These are phyloP conservation scores for Stenichneumon culpator DNA, from an alignment of 2,888 invertebrate genomes.

Conservation along the genomic window DNA sequence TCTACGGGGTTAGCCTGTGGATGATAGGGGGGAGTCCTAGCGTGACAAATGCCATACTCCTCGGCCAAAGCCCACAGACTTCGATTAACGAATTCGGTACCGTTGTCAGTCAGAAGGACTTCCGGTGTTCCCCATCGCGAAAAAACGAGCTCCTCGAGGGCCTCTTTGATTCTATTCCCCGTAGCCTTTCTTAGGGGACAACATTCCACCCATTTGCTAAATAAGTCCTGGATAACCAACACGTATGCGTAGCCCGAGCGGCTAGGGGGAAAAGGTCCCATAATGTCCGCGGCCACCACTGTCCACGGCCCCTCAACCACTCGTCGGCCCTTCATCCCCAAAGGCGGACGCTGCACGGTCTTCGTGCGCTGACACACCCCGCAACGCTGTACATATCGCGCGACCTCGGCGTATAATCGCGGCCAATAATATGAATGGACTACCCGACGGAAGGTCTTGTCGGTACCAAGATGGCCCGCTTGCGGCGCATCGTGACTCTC, in stretches of 20 bases:
- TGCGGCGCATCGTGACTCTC: conserved; percentile 57
- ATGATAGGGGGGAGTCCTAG: conserved; percentile 41
- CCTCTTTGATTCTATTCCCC: neutral
- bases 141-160: neutral
- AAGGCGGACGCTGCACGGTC: conserved; percentile 29
- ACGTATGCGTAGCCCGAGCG: neutral
- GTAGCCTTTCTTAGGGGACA: conserved; percentile 3
- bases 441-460: conserved; percentile 57
- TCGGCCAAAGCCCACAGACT: neutral
- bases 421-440: conserved; percentile 70
- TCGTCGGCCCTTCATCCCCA: conserved; percentile 64
- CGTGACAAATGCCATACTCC: conserved; percentile 24
- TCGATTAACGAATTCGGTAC: conserved; percentile 62
- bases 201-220: conserved; percentile 10
- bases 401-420: conserved; percentile 54
- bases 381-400: conserved; percentile 67
- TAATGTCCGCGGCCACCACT: conserved; percentile 65
- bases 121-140: conserved; percentile 26
- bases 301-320: conserved; percentile 59
- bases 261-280: conserved; percentile 71
- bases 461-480: conserved; percentile 69
- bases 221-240: neutral
- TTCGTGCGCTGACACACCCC: conserved; percentile 68
- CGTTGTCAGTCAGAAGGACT: conserved; percentile 68
- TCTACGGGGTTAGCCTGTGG: conserved; percentile 14